Percentiles rank a stretch among this genome's conserved stretches.
These are phyloP conservation scores for Calonectris borealis DNA, from an alignment of 2,113 vertebrate genomes.

Conservation along the genomic window DNA sequence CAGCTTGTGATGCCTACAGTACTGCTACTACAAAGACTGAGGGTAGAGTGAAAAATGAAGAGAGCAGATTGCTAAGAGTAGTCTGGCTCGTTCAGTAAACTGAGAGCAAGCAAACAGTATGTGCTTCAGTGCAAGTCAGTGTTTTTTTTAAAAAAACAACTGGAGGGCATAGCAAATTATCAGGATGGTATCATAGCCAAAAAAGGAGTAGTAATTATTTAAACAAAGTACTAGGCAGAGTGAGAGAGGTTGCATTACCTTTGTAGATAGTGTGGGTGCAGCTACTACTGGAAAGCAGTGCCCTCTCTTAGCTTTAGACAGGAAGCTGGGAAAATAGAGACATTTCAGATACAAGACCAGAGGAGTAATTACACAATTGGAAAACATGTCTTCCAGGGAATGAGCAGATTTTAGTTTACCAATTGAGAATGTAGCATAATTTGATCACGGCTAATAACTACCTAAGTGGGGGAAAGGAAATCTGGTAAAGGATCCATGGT, in stretches of 20 bases:
- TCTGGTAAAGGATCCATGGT: background rate
- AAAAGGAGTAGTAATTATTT: background rate
- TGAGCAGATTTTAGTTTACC: background rate
- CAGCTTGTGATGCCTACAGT: background rate
- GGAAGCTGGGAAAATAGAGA: background rate
- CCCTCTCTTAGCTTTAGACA: background rate
- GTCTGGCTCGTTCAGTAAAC: background rate
- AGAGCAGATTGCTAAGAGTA: background rate
- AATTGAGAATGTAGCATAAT: background rate
- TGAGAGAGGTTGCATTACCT: background rate
- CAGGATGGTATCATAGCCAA: background rate
- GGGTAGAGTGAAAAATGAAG: background rate
- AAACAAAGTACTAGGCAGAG: background rate
- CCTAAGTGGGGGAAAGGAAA: background rate
- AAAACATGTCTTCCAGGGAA: background rate
- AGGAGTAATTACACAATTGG: background rate
- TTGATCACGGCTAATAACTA: background rate
- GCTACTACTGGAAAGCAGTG: background rate
- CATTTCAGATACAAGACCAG: background rate
- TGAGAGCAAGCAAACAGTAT: background rate
- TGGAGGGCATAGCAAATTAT: background rate
- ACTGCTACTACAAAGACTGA: background rate
- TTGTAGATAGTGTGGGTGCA: background rate
- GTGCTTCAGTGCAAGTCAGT: background rate
- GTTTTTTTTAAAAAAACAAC: background rate